Base-by-base conservation (phyloP, 2,888 invertebrate species). In the Pollenia griseotomentosa region DNA sequence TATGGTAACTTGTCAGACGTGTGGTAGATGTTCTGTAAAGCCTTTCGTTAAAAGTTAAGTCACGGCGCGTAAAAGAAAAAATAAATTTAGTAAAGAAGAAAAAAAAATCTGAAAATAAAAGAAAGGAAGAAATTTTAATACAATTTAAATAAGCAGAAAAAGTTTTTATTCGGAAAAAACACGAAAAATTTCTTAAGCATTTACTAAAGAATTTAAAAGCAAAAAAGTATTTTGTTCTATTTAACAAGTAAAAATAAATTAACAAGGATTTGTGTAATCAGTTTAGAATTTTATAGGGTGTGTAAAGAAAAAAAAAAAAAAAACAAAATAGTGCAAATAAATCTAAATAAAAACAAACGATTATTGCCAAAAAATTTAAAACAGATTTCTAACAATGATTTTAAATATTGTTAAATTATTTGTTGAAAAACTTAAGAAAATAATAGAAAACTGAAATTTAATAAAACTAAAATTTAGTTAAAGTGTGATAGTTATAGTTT, bases 1-100 rank as follows among this genome's bases (percentile, higher is more conserved):
- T 87, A 83, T 85, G 85, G 68, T 61, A 80, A 77, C 86, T 86
- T 88, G 88, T 89, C 87, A 88, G 88, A 89, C 88, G 88, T 89
- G 88, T 89, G 88, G 88, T 88, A 89, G 89, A 89, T 87, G 89
- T 88, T 88, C 86, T 87, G 87, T 87, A 87, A 87, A 87, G 87
- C 84, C 84, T 87, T 87, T 87, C 87, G 84, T 74, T 78, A 63
- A 82, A 78, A 78, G 78, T 81, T 82, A 82, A 87, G 84, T 73
- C 81, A 84, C 84, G 84, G 87, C 87, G 87, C 87, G 87, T 87
- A 87, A 87, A 87, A 81, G 51, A 63, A 85, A 61, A 55, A 48
- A 71, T 65, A 70, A 68, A 66, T 78, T 53, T 48, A 66, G 57
- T 71, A 42, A 63, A 59, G 42, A 51, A 55, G 42, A 40, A 55